Percentiles rank a stretch among this genome's conserved stretches.
Conservation (phyloP, 2,797 vertebrate genomes). For the Antennarius maculatus region DNA sequence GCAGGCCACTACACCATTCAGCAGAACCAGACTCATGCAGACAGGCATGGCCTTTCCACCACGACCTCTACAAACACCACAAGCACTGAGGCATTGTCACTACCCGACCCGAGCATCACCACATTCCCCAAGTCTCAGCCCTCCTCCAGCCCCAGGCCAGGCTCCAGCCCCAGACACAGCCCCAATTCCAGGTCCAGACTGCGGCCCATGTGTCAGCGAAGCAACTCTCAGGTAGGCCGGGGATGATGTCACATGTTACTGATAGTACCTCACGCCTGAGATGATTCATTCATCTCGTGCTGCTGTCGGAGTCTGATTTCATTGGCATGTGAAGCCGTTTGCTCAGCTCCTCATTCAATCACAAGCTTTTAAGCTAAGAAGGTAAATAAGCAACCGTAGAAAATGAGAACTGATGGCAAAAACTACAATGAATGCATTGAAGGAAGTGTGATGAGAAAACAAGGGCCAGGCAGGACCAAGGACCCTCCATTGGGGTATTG, state of each 20-base stretch:
- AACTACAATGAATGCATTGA: too few species aligned
- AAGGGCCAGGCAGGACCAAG: too few species aligned
- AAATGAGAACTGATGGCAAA: too few species aligned
- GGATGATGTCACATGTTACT: neutral
- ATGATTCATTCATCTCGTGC: neutral
- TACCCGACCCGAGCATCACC: neutral
- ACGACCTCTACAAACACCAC: constrained; percentile 20
- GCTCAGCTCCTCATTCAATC: too few species aligned
- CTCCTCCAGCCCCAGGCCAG: constrained; percentile 40
- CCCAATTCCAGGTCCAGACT: constrained; percentile 42
- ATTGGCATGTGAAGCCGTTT: neutral
- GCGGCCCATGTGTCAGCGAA: constrained; percentile 77
- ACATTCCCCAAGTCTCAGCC: constrained; percentile 11
- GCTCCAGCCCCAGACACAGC: constrained; percentile 45
- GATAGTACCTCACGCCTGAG: neutral
- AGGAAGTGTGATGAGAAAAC: neutral
- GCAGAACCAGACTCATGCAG: constrained; percentile 55
- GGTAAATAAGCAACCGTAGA: too few species aligned
- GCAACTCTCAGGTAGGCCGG: constrained; percentile 81
- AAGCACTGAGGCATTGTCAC: neutral
- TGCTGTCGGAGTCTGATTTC: neutral
- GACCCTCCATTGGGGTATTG: too few species aligned
- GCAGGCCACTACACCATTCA: constrained; percentile 87
- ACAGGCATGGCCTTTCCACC: constrained; percentile 22
- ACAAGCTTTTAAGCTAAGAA: too few species aligned